A percentile compares a stretch with the other conserved stretches of the same genome.
These are phyloP conservation scores for Pomatostomus ruficeps DNA, from an alignment of 2,113 vertebrate genomes.

Conservation along the genomic window DNA sequence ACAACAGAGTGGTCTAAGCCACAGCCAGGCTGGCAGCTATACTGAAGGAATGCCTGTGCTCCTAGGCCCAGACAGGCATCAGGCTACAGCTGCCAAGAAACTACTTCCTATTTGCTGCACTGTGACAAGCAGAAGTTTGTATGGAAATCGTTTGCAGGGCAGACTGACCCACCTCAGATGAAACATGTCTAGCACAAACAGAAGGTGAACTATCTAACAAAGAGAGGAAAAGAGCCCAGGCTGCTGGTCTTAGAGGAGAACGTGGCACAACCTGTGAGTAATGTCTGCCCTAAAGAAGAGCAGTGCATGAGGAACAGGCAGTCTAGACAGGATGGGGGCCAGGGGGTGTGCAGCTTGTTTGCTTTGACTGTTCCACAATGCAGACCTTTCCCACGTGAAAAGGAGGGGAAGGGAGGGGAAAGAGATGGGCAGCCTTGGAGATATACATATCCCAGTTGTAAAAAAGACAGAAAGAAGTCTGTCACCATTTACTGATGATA, in stretches of 20 bases:
- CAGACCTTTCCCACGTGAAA: neutral
- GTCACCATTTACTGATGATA: neutral
- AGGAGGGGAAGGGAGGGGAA: neutral
- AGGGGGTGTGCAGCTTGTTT: fast-evolving
- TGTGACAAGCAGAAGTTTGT: neutral
- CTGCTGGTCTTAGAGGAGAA: fast-evolving
- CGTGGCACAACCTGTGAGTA: neutral
- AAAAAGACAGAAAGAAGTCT: neutral
- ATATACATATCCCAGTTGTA: neutral
- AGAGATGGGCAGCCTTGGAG: neutral
- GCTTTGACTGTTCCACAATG: neutral
- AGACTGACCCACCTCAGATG: neutral
- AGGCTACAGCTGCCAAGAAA: neutral
- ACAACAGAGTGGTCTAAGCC: neutral
- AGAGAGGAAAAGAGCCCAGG: neutral
- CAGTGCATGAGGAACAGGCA: neutral
- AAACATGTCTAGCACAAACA: neutral
- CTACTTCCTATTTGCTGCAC: neutral
- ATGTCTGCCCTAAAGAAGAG: neutral
- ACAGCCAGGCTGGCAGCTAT: neutral
- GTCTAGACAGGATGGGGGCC: neutral
- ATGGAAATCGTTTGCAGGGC: neutral
- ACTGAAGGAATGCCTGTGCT: neutral
- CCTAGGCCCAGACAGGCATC: neutral
- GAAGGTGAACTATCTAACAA: neutral